Conservation (phyloP, 2,797 vertebrate genomes). For the Anableps anableps region DNA sequence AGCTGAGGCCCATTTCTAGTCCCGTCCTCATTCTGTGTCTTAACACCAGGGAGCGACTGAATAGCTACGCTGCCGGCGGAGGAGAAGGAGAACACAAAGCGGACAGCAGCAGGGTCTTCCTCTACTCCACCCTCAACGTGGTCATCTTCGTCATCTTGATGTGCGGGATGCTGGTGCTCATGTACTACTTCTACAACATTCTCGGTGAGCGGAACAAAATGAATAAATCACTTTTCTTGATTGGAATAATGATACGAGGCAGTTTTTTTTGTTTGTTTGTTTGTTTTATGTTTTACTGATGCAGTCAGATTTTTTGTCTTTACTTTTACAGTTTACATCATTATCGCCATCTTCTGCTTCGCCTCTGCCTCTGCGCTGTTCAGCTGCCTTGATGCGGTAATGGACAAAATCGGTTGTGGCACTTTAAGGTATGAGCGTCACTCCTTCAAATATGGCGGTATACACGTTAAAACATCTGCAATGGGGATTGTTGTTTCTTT, state of each 20-base stretch:
- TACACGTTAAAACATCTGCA: neutral
- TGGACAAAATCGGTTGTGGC: slow-evolving; percentile 84
- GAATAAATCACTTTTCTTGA: neutral
- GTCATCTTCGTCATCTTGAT: slow-evolving; percentile 90
- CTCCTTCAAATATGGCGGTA: neutral
- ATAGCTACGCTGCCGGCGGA: slow-evolving; percentile 44
- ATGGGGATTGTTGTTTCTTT: neutral
- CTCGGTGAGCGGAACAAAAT: slow-evolving; percentile 83
- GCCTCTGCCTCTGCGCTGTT: slow-evolving; percentile 90
- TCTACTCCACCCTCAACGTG: slow-evolving; percentile 90
- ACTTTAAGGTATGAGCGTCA: slow-evolving; percentile 81
- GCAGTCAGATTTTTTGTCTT: neutral
- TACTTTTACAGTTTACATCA: slow-evolving; percentile 88
- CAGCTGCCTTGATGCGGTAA: slow-evolving; percentile 89
- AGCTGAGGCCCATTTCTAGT: too few species aligned
- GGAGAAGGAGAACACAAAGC: slow-evolving; percentile 71
- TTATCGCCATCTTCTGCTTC: slow-evolving; percentile 93
- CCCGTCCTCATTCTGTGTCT: neutral
- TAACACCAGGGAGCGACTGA: slow-evolving; percentile 81
- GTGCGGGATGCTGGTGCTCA: slow-evolving; percentile 92
- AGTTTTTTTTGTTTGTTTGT: neutral
- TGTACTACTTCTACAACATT: slow-evolving; percentile 95
- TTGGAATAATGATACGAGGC: neutral
- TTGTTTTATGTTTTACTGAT: neutral
- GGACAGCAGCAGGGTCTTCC: slow-evolving; percentile 85